Evolutionary conservation across 2,888 invertebrate genomes (phyloP).

Genomic region (Drosophila mercatorum): DNA sequence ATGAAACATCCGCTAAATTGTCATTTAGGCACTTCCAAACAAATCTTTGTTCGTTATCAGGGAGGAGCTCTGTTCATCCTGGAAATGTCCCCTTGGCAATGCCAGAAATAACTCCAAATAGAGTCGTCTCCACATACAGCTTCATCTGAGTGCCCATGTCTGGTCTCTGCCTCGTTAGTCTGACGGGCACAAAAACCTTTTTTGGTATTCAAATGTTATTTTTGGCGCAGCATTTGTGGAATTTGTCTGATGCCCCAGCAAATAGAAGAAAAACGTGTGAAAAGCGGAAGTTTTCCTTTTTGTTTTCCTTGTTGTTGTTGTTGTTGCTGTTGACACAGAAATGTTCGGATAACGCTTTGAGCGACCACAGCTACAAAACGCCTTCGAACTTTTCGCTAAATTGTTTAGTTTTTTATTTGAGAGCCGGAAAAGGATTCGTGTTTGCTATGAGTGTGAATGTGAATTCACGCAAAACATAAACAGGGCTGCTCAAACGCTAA

Average conservation of each 20-base stretch:
- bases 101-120: conserved; percentile 54
- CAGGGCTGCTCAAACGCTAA: conserved; percentile 37
- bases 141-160: conserved; percentile 22
- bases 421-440: conserved; percentile 55
- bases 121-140: conserved; percentile 52
- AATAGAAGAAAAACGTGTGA: conserved; percentile 57
- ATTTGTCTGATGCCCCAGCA: conserved; percentile 33
- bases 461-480: conserved; percentile 24
- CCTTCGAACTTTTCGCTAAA: conserved; percentile 56
- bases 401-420: conserved; percentile 53
- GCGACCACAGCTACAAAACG: conserved; percentile 55
- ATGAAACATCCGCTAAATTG: conserved; percentile 51
- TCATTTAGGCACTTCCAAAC: conserved; percentile 57
- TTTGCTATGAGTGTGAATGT: conserved; percentile 16
- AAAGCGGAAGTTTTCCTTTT: conserved; percentile 59
- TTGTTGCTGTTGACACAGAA: conserved; percentile 51
- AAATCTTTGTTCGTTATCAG: conserved; percentile 25
- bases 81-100: conserved; percentile 37
- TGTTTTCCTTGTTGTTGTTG: conserved; percentile 21
- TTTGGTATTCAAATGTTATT: conserved; percentile 76
- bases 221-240: conserved; percentile 70
- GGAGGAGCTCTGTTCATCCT: neutral
- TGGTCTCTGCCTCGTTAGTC: conserved; percentile 47
- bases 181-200: conserved; percentile 66
- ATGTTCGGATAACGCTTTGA: conserved; percentile 45